A percentile compares a stretch with the other conserved stretches of the same genome.
Evolutionary conservation across 2,113 vertebrate genomes (phyloP).

Genomic region (Trachemys scripta): DNA sequence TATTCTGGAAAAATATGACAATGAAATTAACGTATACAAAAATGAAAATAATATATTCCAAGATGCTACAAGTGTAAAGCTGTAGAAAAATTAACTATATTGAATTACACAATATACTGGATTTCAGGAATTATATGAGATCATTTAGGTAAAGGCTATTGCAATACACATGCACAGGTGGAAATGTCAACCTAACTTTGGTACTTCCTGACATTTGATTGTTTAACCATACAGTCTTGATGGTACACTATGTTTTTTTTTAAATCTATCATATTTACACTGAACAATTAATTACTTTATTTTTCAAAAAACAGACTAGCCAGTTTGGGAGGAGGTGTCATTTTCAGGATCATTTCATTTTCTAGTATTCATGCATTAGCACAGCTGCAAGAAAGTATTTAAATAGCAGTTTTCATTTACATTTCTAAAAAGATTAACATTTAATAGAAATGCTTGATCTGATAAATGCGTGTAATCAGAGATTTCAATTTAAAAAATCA

Average conservation of each 20-base stretch:
- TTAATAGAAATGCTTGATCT: background rate
- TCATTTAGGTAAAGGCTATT: background rate
- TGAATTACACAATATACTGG: background rate
- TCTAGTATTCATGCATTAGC: background rate
- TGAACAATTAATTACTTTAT: background rate
- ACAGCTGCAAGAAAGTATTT: background rate
- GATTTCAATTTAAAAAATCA: background rate
- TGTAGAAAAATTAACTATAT: background rate
- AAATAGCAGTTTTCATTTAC: background rate
- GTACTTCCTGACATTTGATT: background rate
- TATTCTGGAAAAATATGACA: background rate
- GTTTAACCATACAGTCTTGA: background rate
- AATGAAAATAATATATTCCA: background rate
- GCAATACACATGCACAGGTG: background rate
- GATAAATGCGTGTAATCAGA: background rate
- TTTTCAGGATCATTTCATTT: background rate
- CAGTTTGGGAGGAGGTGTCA: background rate
- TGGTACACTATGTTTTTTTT: background rate
- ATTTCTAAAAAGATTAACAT: background rate
- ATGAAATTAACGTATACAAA: background rate
- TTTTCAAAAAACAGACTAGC: background rate
- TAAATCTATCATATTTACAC: background rate
- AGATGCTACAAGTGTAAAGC: background rate
- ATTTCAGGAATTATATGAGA: background rate
- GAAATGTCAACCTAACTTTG: background rate